Evolutionary conservation across 2,888 invertebrate genomes (phyloP).

Genomic region (Mycalesis mineus): DNA sequence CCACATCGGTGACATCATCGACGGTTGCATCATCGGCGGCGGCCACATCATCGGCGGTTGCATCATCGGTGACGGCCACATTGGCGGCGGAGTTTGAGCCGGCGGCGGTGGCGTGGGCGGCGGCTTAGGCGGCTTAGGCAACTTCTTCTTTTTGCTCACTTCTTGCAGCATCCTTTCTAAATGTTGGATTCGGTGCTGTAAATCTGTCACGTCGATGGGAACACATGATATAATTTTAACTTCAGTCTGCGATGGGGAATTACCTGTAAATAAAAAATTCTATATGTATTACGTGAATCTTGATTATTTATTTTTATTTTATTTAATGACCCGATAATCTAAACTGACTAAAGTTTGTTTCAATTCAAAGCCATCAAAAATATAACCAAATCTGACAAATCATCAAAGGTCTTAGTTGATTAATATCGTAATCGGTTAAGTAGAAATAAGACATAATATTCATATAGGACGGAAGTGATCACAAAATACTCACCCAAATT

Average conservation of each 20-base stretch:
- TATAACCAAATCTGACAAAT: no score
- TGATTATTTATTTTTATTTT: no score
- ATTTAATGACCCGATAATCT: no score
- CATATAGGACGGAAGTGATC: no score
- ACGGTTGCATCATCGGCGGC: background rate
- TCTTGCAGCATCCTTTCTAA: slow-evolving; percentile 54
- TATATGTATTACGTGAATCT: no score
- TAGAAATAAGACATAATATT: background rate
- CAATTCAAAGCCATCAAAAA: no score
- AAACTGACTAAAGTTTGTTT: no score
- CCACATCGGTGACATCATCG: background rate
- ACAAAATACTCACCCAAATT: slow-evolving; percentile 53
- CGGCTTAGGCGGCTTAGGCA: background rate
- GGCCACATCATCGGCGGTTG: background rate
- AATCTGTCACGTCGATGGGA: slow-evolving; percentile 68
- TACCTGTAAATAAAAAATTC: slow-evolving; percentile 43
- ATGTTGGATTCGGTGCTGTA: slow-evolving; percentile 57
- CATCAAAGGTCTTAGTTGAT: no score
- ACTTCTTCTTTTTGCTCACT: slow-evolving; percentile 12
- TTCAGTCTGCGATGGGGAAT: slow-evolving; percentile 65
- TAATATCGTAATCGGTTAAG: no score
- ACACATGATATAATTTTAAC: slow-evolving; percentile 73
- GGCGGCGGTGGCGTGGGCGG: background rate
- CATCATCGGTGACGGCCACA: background rate
- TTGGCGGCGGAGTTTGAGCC: background rate